Evolutionary conservation across 2,797 vertebrate genomes (phyloP), one percentile per base, ranked within the genome.

Genomic region (Zenarchopterus dispar): DNA sequence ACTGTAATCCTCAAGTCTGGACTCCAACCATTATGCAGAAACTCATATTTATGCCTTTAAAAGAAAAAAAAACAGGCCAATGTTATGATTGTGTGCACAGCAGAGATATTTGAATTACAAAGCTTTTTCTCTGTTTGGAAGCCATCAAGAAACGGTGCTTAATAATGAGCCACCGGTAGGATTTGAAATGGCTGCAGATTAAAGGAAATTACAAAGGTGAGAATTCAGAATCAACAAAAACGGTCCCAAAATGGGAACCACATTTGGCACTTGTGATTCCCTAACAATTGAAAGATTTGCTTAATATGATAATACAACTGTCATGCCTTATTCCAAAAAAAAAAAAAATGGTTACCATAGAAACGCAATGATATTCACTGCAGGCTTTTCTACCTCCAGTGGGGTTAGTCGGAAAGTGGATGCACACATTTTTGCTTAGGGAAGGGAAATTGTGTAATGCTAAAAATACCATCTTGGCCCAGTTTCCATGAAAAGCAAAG

Each of bases 1-100:
- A 96, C 67, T 0, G 97, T 98, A 56, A 98, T 93, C 81, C 95
- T 93, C 67, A 98, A 77, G 56, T 99, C 97, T 9, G 97, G 96
- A 8, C 94, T 95, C 87, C 76, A 93, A 6, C 94, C 93, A 0
- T 89, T 92, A 84, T 98, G 95, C 60, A 97, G 93, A 77, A 98
- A 97, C 85, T 97, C 96, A 0, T 95, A 97, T 80, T 94, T 95
- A 57, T 97, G 96, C 81, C 97, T 98, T 70, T 36, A 24, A 22
- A 44, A 17, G 41, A n/a, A n/a, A 17, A 46, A n/a, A n/a, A 17
- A 46, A n/a, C 9, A 58, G 39, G 0, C 21, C 8, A 21, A 52
- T 13, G 22, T 21, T 22, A 31, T 17, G 6, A 49, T 19, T 1
- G 39, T 41, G 26, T 41, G n/a, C 6, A 18, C 2, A 21, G 19